Base-by-base conservation (phyloP, 2,113 vertebrate species). In the Phalacrocorax aristotelis region DNA sequence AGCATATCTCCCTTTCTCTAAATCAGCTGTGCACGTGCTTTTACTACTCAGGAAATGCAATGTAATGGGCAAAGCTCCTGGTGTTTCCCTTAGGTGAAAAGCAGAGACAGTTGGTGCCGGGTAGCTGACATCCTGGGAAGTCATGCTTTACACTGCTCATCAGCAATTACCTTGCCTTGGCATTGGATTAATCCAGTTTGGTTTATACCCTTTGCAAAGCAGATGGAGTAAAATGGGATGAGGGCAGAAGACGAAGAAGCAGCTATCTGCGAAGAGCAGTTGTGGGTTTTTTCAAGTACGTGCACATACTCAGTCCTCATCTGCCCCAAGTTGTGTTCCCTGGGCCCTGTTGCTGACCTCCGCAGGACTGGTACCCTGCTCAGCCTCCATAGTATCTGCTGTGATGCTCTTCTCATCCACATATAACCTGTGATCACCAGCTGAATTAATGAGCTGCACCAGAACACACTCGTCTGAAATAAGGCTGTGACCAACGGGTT, bases 311-410 rank as follows among this genome's bases (percentile, higher is more conserved):
- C 29, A 42, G 55, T 15, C 19, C 15, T 68, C 42, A 40, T 6
- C 32, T 46, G 68, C 16, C 26, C 55, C 5, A 3, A 1, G 13
- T 6, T 6, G 3, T 29, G 4, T 14, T 61, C 16, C n/a, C 27
- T 25, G 27, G 21, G 12, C 13, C 29, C 29, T 32, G 27, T 6
- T n/a, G 36, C 27, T 6, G 4, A 29, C 55, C 42, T 70, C 40
- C 0, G 0, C 20, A 70, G 23, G 13, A 27, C 40, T 2, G 0
- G 7, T 23, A 44, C 46, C 6, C 18, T 51, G 23, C 16, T 69
- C 32, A 30, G 29, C 22, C 26, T 77, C 12, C 11, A 1, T 1
- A 0, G 5, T 21, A 30, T 30, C 26, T 23, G 34, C n/a, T 11
- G 25, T 13, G 74, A 49, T 40, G 21, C 38, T 70, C 13, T 26